These are phyloP conservation scores for Epinephelus fuscoguttatus DNA, from an alignment of 2,113 vertebrate species.

Conservation along the genomic window DNA sequence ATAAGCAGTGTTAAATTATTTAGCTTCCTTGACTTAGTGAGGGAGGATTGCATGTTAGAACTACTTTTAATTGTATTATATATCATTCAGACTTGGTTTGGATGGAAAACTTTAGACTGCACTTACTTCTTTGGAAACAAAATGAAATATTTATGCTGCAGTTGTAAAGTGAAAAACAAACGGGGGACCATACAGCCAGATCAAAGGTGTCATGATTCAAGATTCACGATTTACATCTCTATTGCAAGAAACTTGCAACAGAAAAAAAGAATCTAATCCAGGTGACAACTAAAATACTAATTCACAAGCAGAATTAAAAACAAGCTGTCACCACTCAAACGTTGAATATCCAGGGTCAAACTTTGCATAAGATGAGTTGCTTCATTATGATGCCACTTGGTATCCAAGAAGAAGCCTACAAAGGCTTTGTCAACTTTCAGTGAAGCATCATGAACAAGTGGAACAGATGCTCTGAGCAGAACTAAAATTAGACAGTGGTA, in stretches of 20 bases:
- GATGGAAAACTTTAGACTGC: slow-evolving; percentile 9
- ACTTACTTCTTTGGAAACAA: not conserved
- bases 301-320: not conserved
- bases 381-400: slow-evolving; percentile 16
- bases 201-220: not conserved
- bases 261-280: not conserved
- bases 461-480: slow-evolving; percentile 32
- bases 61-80: slow-evolving; percentile 60
- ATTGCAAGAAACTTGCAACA: not conserved
- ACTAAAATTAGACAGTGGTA: slow-evolving; percentile 43
- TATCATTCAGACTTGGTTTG: slow-evolving; percentile 48
- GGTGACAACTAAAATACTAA: not conserved
- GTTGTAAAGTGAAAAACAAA: not conserved
- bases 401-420: slow-evolving; percentile 24
- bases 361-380: slow-evolving; percentile 12
- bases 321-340: not conserved
- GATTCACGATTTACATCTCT: not conserved
- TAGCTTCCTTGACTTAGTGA: slow-evolving; percentile 48
- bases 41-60: slow-evolving; percentile 10
- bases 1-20: slow-evolving; percentile 66
- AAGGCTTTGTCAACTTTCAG: slow-evolving; percentile 42
- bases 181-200: not conserved
- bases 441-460: slow-evolving; percentile 42
- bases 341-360: slow-evolving; percentile 12
- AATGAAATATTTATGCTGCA: not conserved